Evolutionary conservation across 2,888 invertebrate genomes (phyloP).

Genomic region (Chymomyza fuscimana): DNA sequence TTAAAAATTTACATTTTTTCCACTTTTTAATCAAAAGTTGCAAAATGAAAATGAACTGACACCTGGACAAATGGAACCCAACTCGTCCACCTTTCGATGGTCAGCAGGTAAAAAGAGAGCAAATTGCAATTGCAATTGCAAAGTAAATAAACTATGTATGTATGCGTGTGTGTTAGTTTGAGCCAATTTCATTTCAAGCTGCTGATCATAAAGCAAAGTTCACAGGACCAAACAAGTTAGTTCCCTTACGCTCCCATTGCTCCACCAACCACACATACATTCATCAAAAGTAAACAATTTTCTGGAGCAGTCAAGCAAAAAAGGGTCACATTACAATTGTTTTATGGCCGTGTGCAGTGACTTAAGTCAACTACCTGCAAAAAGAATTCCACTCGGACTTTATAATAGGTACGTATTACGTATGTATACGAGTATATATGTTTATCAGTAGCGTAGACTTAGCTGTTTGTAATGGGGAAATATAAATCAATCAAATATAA

Average conservation of each 20-base stretch:
- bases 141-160: not conserved
- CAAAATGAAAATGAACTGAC: not conserved
- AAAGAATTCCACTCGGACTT: conserved; percentile 37
- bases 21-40: conserved; percentile 28
- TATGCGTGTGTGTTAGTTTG: not conserved
- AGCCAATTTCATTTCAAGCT: conserved; percentile 9
- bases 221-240: not conserved
- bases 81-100: not conserved
- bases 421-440: not conserved
- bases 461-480: too few species aligned
- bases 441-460: too few species aligned
- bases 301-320: conserved; percentile 20
- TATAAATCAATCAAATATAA: too few species aligned
- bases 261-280: not conserved
- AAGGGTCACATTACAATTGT: conserved; percentile 31
- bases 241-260: not conserved
- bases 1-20: conserved; percentile 18
- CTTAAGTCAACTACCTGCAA: conserved; percentile 24
- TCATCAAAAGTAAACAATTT: conserved; percentile 1
- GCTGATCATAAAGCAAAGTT: not conserved
- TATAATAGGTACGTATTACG: conserved; percentile 23
- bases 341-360: conserved; percentile 12
- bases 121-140: not conserved
- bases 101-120: not conserved
- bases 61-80: not conserved